phyloP scores from a whole-genome alignment of 2,888 invertebrate genomes.

The Protophormia terraenovae region DNA sequence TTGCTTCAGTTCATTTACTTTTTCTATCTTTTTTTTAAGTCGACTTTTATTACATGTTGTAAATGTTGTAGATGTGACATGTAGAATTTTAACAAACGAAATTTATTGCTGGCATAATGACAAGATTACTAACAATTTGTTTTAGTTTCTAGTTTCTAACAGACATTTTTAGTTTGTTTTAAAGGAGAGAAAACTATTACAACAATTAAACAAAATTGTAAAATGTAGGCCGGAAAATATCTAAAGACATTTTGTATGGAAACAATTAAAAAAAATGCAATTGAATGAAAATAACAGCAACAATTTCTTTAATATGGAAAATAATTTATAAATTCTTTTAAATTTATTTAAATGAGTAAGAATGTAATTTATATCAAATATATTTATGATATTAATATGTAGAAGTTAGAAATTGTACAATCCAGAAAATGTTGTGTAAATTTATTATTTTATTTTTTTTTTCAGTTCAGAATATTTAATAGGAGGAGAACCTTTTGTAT shows the following conservation, averaged over 20 bases:
- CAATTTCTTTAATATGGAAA: no score
- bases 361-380: no score
- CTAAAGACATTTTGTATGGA: constrained; percentile 7
- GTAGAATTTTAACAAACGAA: constrained; percentile 38
- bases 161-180: neutral
- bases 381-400: no score
- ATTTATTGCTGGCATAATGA: constrained; percentile 64
- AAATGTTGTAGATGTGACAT: constrained; percentile 53
- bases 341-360: no score
- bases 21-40: neutral
- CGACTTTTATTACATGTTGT: constrained; percentile 47
- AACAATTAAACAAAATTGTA: constrained; percentile 6
- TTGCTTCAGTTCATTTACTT: neutral
- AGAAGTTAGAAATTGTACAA: no score
- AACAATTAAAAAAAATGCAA: neutral
- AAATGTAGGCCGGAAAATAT: constrained; percentile 18
- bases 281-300: no score
- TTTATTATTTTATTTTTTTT: no score
- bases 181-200: constrained; percentile 3
- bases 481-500: no score
- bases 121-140: constrained; percentile 55
- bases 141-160: constrained; percentile 18
- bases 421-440: no score
- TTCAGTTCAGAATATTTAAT: no score
- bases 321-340: no score